Percentiles rank a stretch among this genome's conserved stretches.
phyloP scores from a whole-genome alignment of 2,888 invertebrate species.

The Apamea anceps region DNA sequence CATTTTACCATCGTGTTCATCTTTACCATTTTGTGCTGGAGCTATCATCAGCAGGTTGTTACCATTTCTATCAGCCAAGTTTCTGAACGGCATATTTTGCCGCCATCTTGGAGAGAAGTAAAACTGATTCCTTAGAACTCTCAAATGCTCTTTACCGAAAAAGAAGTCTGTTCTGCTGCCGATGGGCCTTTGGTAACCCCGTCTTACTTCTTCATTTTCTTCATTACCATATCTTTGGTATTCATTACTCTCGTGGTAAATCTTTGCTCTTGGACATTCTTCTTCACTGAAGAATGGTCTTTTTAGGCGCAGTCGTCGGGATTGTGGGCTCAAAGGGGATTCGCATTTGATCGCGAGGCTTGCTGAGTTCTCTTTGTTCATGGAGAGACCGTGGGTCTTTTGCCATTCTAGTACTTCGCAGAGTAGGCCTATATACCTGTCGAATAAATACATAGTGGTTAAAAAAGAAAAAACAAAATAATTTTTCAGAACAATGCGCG shows the following conservation, averaged over 20 bases:
- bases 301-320: constrained; percentile 80
- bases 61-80: constrained; percentile 90
- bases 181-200: constrained; percentile 71
- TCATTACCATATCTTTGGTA: constrained; percentile 81
- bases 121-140: constrained; percentile 82
- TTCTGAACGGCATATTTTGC: constrained; percentile 87
- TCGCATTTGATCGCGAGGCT: constrained; percentile 90
- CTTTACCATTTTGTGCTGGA: constrained; percentile 83
- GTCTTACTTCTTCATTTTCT: constrained; percentile 82
- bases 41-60: constrained; percentile 93
- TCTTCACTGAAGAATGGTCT: constrained; percentile 80
- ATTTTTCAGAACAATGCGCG: not conserved
- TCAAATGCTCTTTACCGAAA: constrained; percentile 83
- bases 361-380: constrained; percentile 86
- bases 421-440: constrained; percentile 96
- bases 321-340: constrained; percentile 82
- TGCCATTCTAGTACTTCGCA: constrained; percentile 98
- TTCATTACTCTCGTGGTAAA: constrained; percentile 74
- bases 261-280: constrained; percentile 75
- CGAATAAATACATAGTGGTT: not conserved
- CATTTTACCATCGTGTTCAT: constrained; percentile 71
- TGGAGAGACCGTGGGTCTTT: constrained; percentile 87
- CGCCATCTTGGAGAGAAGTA: constrained; percentile 84
- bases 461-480: not conserved
- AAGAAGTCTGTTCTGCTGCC: constrained; percentile 76